Evolutionary conservation across 2,888 invertebrate species (phyloP).

Genomic region (Danaus chrysippus): DNA sequence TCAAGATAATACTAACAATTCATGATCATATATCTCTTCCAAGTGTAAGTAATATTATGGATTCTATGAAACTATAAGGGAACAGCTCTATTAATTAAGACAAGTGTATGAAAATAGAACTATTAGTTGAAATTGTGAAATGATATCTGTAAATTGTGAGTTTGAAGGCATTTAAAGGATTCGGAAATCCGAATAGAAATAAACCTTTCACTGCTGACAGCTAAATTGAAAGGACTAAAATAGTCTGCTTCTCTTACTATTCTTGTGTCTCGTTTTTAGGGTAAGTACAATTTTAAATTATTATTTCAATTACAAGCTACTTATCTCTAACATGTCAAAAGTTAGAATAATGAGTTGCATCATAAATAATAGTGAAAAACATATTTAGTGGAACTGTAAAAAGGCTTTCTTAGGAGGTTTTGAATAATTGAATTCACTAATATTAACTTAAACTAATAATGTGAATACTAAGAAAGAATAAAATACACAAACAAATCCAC

Average conservation of each 20-base stretch:
- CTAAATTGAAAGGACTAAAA: background rate
- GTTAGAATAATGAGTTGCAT: too few species aligned
- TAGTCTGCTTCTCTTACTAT: background rate
- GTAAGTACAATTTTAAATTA: too few species aligned
- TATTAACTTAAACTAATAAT: constrained; percentile 7
- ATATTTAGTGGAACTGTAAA: background rate
- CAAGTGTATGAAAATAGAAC: background rate
- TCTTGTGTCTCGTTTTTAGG: background rate
- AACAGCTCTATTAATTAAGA: background rate
- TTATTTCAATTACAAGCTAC: too few species aligned
- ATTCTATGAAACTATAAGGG: too few species aligned
- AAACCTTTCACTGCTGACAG: background rate
- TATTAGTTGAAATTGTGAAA: constrained; percentile 1
- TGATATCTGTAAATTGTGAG: constrained; percentile 4
- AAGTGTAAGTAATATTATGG: too few species aligned
- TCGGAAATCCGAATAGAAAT: background rate
- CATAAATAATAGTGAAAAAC: background rate
- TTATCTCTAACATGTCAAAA: too few species aligned
- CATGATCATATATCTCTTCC: too few species aligned
- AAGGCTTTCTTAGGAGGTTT: background rate
- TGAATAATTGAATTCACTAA: background rate
- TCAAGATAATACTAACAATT: too few species aligned
- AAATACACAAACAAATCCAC: constrained; percentile 16
- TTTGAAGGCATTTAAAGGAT: background rate
- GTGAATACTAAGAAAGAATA: constrained; percentile 11